Base-by-base conservation (phyloP, 2,797 vertebrate species). In the Oreortyx pictus region DNA sequence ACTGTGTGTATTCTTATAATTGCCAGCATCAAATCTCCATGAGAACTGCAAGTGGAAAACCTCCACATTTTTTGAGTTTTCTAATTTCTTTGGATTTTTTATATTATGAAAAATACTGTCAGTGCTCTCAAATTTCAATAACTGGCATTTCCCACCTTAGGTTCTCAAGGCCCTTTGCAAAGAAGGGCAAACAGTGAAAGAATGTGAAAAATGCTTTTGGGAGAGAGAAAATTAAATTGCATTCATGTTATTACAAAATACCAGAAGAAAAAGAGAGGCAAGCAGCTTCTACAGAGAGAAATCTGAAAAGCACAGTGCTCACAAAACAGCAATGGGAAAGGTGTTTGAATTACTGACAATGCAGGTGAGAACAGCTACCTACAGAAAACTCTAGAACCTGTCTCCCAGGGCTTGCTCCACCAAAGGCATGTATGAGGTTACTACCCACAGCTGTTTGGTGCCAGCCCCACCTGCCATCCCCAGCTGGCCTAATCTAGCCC, bases 141-240 rank as follows among this genome's bases (percentile, higher is more conserved):
- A 67, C 62, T 64, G 64, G 43, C 14, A 57, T 60, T 92, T 92
- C 64, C 22, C 25, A 90, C 10, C 47, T 77, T 46, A 49, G 10
- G 7, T 73, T 88, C 87, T 88, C 35, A 92, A 81, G 88, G 43
- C 22, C 82, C 27, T 76, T 89, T 77, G 82, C 49, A 72, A 74
- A 85, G 65, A 85, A 72, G 2, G 11, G 13, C 22, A 84, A 81
- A 78, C 19, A 86, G 60, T 71, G 44, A 84, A 85, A 85, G 33
- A 61, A 83, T 81, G 7, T 77, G 62, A 78, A 81, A 85, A 88
- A 57, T 13, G 23, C 11, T 31, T 80, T 57, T 8, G 17, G 11
- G 54, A 62, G 33, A 64, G 13, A 43, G 39, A 76, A 92, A 76
- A n/a, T 73, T 47, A 59, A 88, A 87, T 79, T 23, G 14, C 19